These are phyloP conservation scores for Melanostoma scalare DNA, from an alignment of 2,888 invertebrate species.

Conservation along the genomic window DNA sequence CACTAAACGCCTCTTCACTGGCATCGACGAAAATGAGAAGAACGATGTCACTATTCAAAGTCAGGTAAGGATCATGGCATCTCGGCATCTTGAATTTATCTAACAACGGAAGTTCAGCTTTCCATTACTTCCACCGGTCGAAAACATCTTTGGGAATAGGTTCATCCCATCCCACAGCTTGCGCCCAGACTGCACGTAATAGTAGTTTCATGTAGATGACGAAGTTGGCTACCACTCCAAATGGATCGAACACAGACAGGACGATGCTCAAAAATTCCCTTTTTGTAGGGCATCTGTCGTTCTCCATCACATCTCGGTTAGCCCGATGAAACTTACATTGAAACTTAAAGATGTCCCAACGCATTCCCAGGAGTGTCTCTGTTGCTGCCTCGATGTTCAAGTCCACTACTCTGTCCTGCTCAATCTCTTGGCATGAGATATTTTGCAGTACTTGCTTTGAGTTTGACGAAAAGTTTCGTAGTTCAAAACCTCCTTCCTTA, in stretches of 20 bases:
- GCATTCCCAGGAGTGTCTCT: conserved; percentile 14
- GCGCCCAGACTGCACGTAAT: conserved; percentile 3
- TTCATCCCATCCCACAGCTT: conserved; percentile 20
- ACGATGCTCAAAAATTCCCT: conserved; percentile 13
- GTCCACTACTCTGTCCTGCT: background rate
- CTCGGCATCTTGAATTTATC: too few species aligned
- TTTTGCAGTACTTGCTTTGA: conserved; percentile 7
- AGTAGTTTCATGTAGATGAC: conserved; percentile 13
- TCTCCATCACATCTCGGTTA: background rate
- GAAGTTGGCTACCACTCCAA: conserved; percentile 22
- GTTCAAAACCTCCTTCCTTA: conserved; percentile 5
- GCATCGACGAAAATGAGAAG: too few species aligned
- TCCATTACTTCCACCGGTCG: conserved; percentile 14
- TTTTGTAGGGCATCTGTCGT: conserved; percentile 2
- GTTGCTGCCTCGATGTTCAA: conserved; percentile 7
- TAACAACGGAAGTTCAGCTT: background rate
- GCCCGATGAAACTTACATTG: background rate
- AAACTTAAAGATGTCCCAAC: conserved; percentile 10
- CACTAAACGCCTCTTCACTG: conserved; percentile 38
- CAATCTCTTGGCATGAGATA: conserved; percentile 1
- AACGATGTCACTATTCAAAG: too few species aligned
- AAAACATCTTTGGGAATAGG: conserved; percentile 23
- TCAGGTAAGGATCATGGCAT: too few species aligned
- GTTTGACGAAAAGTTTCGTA: conserved; percentile 23
- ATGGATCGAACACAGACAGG: conserved; percentile 10